Base-by-base conservation (phyloP, 2,888 invertebrate genomes). In the Lycia hirtaria region DNA sequence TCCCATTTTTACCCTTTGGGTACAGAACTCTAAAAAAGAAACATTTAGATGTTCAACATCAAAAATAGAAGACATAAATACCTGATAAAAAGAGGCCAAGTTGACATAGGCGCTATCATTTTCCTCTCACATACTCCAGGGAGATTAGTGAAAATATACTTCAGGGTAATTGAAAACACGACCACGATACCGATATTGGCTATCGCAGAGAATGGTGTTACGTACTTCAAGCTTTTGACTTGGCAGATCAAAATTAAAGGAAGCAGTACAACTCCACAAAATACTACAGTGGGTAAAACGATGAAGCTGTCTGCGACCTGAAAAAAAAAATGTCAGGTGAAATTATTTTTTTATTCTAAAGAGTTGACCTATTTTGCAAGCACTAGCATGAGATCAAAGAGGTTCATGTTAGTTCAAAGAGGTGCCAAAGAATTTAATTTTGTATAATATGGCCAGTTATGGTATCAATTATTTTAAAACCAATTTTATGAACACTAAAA, bases 151-250 rank as follows among this genome's bases (percentile, higher is more conserved):
- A 98, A 95, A 73, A 98, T 93, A 78, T 96, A 98, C 81, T 96
- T 96, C 65, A 97, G 92, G 0, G 97, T 97, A 62, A 98, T 95
- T 14, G 88, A 93, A 65, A 98, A 95, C 0, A 97, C 96, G 0
- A 94, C 78, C 0, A 96, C 88, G 75, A 98, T 95, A 50, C 96
- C 93, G 0, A 96, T 65, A 77, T 98, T 98, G 40, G 98, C 98
- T 12, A 97, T 77, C 40, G 96, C 94, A 0, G 98, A 98, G 80
- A 98, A 97, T 0, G 98, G 97, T 10, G 98, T 97, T 65, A 99
- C 86, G 71, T 94, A 95, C 78, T 96, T 96, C 3, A 98, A 90
- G 72, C 96, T 94, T 32, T 97, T 87, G 52, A 97, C 94, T 77
- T 95, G 95, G 51, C 95, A 94, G 53, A 96, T 92, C 0, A 96